Percentiles rank a stretch among this genome's conserved stretches.
Evolutionary conservation across 2,888 invertebrate genomes (phyloP).

Genomic region (Tinea trinotella): DNA sequence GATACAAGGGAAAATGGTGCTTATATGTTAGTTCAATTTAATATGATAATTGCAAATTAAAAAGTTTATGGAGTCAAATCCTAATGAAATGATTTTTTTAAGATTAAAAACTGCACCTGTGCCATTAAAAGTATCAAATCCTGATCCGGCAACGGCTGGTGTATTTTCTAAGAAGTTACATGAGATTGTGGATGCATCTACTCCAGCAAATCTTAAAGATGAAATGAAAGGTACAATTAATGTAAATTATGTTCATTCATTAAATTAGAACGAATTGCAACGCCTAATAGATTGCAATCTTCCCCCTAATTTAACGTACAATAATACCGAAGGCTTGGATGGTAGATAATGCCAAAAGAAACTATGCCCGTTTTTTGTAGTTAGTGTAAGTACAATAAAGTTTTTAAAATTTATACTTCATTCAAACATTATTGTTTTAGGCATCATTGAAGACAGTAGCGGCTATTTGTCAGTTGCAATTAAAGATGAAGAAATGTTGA

Average conservation of each 20-base stretch:
- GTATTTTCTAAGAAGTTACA: constrained; percentile 34
- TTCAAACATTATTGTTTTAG: constrained; percentile 29
- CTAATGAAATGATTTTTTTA: constrained; percentile 15
- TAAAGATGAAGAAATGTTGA: constrained; percentile 36
- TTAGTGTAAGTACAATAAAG: too few relatives aligned
- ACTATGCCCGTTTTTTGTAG: too few relatives aligned
- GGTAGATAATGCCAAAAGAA: too few relatives aligned
- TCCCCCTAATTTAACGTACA: too few relatives aligned
- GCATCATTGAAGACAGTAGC: constrained; percentile 36
- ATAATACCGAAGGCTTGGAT: too few relatives aligned
- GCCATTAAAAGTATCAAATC: constrained; percentile 30
- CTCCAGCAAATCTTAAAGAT: constrained; percentile 30
- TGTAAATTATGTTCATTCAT: too few relatives aligned
- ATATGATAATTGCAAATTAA: not conserved
- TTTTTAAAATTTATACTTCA: too few relatives aligned
- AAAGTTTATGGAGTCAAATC: not conserved
- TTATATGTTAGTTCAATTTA: constrained; percentile 34
- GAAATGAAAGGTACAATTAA: constrained; percentile 39
- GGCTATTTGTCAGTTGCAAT: constrained; percentile 44
- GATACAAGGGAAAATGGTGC: constrained; percentile 34
- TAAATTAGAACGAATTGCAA: too few relatives aligned
- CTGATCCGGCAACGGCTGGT: constrained; percentile 33
- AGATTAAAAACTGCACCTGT: constrained; percentile 50
- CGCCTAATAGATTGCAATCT: not conserved
- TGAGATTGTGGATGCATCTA: constrained; percentile 31